These are phyloP conservation scores for Callionymus lyra DNA, from an alignment of 2,113 vertebrate species.

Conservation along the genomic window DNA sequence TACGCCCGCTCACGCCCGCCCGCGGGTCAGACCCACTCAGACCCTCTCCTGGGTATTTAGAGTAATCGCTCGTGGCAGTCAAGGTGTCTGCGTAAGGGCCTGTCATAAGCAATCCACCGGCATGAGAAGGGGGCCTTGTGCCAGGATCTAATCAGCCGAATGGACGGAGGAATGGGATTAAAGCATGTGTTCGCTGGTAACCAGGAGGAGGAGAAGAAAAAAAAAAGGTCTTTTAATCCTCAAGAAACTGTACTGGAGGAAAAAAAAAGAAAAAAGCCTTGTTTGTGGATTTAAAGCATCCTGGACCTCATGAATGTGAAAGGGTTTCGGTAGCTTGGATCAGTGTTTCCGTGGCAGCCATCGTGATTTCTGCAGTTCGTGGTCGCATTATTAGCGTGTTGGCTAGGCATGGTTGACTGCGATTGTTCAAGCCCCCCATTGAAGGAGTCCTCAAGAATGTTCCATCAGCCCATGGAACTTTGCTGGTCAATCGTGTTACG, in stretches of 20 bases:
- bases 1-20: slow-evolving; percentile 17
- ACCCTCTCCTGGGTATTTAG: slow-evolving; percentile 48
- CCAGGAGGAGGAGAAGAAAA: slow-evolving; percentile 6
- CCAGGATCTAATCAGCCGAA: slow-evolving; percentile 47
- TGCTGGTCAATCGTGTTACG: no score
- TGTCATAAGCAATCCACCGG: slow-evolving; percentile 60
- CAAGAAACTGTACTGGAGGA: slow-evolving; percentile 3
- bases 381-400: no score
- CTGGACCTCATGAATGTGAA: no score
- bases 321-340: no score
- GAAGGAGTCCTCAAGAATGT: no score
- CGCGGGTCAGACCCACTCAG: slow-evolving; percentile 33
- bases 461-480: no score
- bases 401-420: no score
- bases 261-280: no score
- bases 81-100: slow-evolving; percentile 62
- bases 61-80: slow-evolving; percentile 58
- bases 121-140: slow-evolving; percentile 56
- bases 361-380: no score
- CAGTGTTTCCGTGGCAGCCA: no score
- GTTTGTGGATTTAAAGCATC: no score
- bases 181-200: slow-evolving; percentile 21
- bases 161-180: slow-evolving; percentile 22
- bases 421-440: no score
- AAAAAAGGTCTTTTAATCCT: slow-evolving; percentile 23